phyloP scores from a whole-genome alignment of 2,113 vertebrate species.

The Calidris pugnax region DNA sequence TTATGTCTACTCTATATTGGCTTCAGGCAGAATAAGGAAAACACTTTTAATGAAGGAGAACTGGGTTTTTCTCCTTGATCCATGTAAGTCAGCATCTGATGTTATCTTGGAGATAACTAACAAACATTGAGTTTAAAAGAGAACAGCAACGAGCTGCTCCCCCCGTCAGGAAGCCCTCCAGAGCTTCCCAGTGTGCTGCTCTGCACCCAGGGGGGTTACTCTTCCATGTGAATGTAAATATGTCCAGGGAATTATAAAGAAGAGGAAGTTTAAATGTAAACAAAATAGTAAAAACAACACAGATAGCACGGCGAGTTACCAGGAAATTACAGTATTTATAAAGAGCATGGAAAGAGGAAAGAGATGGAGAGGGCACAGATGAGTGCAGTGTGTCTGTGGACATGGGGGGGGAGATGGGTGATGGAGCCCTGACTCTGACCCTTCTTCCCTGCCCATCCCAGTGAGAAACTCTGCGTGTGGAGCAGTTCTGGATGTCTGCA shows the following conservation, averaged over 20 bases:
- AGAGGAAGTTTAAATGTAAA: constrained; percentile 55
- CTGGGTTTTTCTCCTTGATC: constrained; percentile 46
- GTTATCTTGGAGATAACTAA: constrained; percentile 43
- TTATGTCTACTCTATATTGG: background rate
- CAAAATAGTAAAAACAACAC: background rate
- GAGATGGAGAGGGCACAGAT: background rate
- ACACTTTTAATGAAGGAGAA: constrained; percentile 43
- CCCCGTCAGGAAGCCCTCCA: background rate
- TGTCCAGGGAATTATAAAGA: background rate
- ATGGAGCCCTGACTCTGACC: background rate
- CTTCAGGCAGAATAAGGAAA: constrained; percentile 37
- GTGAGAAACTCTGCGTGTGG: background rate
- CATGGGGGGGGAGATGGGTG: background rate
- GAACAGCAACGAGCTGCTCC: background rate
- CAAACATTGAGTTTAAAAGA: constrained; percentile 14
- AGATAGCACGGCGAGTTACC: background rate
- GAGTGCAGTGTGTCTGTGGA: background rate
- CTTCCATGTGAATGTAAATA: constrained; percentile 44
- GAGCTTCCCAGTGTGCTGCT: background rate
- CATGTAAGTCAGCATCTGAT: background rate
- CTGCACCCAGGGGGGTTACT: background rate
- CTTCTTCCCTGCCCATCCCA: background rate
- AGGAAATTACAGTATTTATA: constrained; percentile 27
- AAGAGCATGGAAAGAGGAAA: background rate
- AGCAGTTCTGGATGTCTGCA: background rate